phyloP scores from a whole-genome alignment of 2,113 vertebrate species.

The Cryptoleucopteryx plumbea region DNA sequence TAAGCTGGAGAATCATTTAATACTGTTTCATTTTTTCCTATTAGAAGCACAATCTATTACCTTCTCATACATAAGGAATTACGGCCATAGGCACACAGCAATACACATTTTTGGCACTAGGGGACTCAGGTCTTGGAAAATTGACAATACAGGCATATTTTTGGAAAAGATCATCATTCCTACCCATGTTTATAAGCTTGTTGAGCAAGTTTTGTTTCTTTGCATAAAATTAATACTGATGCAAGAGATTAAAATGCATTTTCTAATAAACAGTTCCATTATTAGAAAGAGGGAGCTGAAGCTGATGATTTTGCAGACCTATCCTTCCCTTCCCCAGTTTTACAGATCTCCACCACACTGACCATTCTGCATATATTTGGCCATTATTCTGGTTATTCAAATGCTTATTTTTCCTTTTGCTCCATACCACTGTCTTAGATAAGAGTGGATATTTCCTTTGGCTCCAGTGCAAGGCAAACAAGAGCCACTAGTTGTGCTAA shows the following conservation, averaged over 20 bases:
- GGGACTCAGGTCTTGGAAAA: not conserved
- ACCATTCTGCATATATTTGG: not conserved
- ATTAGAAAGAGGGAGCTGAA: not conserved
- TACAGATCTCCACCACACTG: not conserved
- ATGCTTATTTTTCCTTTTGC: not conserved
- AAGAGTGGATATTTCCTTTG: not conserved
- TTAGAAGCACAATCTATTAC: not conserved
- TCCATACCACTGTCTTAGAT: not conserved
- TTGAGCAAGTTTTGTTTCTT: not conserved
- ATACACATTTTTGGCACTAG: not conserved
- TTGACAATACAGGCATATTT: not conserved
- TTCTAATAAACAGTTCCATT: not conserved
- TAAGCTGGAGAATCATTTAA: slow-evolving; percentile 13
- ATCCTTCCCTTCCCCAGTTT: not conserved
- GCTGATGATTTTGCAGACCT: not conserved
- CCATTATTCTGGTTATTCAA: not conserved
- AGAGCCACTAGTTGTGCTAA: not conserved
- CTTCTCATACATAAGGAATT: not conserved
- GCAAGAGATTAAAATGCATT: not conserved
- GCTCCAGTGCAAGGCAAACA: not conserved
- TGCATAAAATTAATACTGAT: not conserved
- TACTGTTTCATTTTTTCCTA: slow-evolving; percentile 8
- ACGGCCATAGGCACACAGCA: not conserved
- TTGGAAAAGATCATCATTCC: not conserved
- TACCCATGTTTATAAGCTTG: not conserved